These are phyloP conservation scores for Auanema sp. DNA, from an alignment of 2,888 invertebrate genomes.

Conservation along the genomic window DNA sequence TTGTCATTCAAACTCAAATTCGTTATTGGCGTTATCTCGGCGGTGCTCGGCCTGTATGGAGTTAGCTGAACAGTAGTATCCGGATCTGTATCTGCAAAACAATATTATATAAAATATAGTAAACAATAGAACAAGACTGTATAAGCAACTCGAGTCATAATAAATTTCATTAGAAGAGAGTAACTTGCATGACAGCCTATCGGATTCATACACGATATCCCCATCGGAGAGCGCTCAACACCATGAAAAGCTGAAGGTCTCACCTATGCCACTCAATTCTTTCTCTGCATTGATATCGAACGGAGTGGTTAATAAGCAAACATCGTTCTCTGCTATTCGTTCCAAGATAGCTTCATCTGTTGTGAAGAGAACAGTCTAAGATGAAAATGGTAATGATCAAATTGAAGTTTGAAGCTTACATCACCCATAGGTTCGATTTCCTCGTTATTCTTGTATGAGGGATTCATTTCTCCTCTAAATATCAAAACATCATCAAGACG, in stretches of 20 bases:
- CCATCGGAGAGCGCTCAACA: too few relatives aligned
- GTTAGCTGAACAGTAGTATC: constrained; percentile 7
- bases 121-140: too few relatives aligned
- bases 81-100: constrained; percentile 11
- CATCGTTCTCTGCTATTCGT: constrained; percentile 68
- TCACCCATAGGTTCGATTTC: constrained; percentile 72
- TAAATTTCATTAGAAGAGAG: too few relatives aligned
- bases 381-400: constrained; percentile 7
- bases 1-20: not conserved
- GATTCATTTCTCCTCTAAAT: constrained; percentile 81
- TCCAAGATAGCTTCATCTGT: constrained; percentile 77
- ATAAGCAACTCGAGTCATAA: too few relatives aligned
- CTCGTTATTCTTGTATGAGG: constrained; percentile 74
- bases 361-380: constrained; percentile 82
- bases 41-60: constrained; percentile 17
- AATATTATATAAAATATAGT: not conserved
- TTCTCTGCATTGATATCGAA: too few relatives aligned
- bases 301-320: constrained; percentile 47
- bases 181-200: too few relatives aligned
- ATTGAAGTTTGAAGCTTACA: constrained; percentile 62
- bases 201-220: too few relatives aligned
- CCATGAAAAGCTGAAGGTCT: not conserved
- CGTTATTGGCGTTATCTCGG: constrained; percentile 2
- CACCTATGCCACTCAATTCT: too few relatives aligned
- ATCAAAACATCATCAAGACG: constrained; percentile 67